These are phyloP conservation scores for Cephalophus harveyi DNA, from an alignment of 2,113 vertebrate genomes.

Conservation along the genomic window DNA sequence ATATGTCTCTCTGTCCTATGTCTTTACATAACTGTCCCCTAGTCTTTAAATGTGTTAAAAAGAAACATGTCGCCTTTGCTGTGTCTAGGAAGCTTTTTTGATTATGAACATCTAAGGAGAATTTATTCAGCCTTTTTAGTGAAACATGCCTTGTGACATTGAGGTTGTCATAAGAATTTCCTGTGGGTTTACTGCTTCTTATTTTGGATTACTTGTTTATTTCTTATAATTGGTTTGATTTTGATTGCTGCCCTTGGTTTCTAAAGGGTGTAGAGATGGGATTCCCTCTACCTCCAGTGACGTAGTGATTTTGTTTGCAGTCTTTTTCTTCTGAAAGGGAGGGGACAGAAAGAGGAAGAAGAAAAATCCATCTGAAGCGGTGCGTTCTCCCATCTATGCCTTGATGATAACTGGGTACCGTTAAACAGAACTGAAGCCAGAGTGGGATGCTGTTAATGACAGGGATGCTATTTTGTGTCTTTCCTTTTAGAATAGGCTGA, in stretches of 20 bases:
- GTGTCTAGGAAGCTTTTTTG: neutral
- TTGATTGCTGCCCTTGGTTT: conserved; percentile 43
- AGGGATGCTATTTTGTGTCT: conserved; percentile 37
- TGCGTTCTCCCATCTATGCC: conserved; percentile 4
- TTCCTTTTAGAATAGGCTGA: conserved; percentile 38
- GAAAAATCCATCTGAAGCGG: conserved; percentile 54
- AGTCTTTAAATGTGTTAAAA: conserved; percentile 11
- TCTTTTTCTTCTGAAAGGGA: conserved; percentile 51
- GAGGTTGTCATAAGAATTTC: conserved; percentile 28
- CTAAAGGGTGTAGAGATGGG: conserved; percentile 53
- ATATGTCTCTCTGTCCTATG: conserved; percentile 54
- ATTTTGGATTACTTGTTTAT: conserved; percentile 36
- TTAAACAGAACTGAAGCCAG: neutral
- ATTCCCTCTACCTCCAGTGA: conserved; percentile 54
- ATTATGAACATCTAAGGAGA: conserved; percentile 25
- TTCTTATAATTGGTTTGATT: conserved; percentile 28
- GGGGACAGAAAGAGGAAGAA: conserved; percentile 46
- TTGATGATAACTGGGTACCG: conserved; percentile 26
- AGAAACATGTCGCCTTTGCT: neutral
- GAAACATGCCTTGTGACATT: neutral
- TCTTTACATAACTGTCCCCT: conserved; percentile 57
- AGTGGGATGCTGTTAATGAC: conserved; percentile 34
- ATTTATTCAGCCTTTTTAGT: neutral
- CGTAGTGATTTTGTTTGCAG: conserved; percentile 72
- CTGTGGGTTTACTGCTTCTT: neutral